Base-by-base conservation (phyloP, 1,140 invertebrate species). In the Protaetia brevitarsis region DNA sequence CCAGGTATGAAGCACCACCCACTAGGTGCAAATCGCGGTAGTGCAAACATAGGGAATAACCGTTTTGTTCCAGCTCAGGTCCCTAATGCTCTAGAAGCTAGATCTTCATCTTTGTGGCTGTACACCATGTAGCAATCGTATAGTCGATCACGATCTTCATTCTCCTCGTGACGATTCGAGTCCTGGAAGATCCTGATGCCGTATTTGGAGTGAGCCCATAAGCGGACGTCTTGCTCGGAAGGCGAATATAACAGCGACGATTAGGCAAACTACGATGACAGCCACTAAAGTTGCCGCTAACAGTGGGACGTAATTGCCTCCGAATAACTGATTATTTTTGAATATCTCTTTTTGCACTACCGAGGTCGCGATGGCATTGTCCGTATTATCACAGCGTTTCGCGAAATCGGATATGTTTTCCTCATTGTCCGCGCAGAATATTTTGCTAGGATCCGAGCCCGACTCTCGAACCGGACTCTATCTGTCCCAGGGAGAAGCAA, bases 91-190 rank as follows among this genome's bases (percentile, higher is more conserved):
- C 91, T 84, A 11, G 87, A 83, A 3, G 93, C 88, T 71, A 94
- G 91, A 68, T 90, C 86, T 57, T 91, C 88, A 79, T 95, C 93
- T 77, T 92, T 88, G 70, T 89, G 87, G 79, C 90, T 92, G 81
- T 94, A 94, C 66, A 93, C 88, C 74, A 95, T 83, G 78, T 94
- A 95, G 41, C 91, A 93, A 74, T 95, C 93, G 78, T 92, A 94
- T 29, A 92, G 81, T 64, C 89, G 86, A 74, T 91, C 89, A 29
- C 85, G 83, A 74, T 90, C 88, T 66, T 83, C 75, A 63, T 87
- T 84, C 36, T 81, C 79, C 23, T 81, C 80, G 60, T 81, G 81
- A 3, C 78, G 68, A 69, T 82, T 70, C 70, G 79, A 71, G 79
- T 84, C 82, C 80, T 85, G 82, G 65, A 89, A 90, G 31, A 93